Conservation (phyloP, 1,140 invertebrate genomes). For the Zelostemma sp. region DNA sequence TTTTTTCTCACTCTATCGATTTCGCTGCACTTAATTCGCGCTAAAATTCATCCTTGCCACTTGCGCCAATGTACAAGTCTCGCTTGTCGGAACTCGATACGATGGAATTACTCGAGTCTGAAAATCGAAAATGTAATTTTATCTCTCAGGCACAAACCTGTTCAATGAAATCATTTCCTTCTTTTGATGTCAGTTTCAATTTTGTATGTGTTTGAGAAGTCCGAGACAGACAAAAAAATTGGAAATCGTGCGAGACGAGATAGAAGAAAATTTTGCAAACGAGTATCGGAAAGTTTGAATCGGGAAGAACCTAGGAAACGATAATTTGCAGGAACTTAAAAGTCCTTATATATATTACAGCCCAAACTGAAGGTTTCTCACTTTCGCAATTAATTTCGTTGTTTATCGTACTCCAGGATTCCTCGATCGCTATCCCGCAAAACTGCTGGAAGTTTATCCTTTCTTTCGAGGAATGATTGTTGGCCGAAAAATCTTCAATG, state of each 20-base stretch:
- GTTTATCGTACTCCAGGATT: slow-evolving; percentile 57
- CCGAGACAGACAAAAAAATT: too few species aligned
- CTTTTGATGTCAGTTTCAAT: too few species aligned
- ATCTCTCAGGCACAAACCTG: too few species aligned
- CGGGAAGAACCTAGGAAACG: slow-evolving; percentile 67
- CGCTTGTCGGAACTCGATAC: slow-evolving; percentile 58
- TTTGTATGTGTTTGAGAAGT: too few species aligned
- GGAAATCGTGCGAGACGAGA: too few species aligned
- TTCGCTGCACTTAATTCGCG: too few species aligned
- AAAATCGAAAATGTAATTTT: too few species aligned
- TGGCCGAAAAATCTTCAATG: slow-evolving; percentile 55
- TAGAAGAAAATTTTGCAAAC: not conserved
- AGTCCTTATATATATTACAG: slow-evolving; percentile 66
- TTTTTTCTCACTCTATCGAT: too few species aligned
- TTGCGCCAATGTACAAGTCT: too few species aligned
- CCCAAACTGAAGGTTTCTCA: slow-evolving; percentile 69
- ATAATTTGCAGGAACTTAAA: slow-evolving; percentile 66
- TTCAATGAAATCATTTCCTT: too few species aligned
- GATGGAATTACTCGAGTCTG: slow-evolving; percentile 59
- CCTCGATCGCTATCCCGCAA: slow-evolving; percentile 71
- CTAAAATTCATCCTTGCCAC: too few species aligned
- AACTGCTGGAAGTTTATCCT: slow-evolving; percentile 78
- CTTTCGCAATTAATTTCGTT: slow-evolving; percentile 69
- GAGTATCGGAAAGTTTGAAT: slow-evolving; percentile 23
- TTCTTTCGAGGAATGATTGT: slow-evolving; percentile 56